Base-by-base conservation (phyloP, 2,113 vertebrate species). In the Varanus salvator region DNA sequence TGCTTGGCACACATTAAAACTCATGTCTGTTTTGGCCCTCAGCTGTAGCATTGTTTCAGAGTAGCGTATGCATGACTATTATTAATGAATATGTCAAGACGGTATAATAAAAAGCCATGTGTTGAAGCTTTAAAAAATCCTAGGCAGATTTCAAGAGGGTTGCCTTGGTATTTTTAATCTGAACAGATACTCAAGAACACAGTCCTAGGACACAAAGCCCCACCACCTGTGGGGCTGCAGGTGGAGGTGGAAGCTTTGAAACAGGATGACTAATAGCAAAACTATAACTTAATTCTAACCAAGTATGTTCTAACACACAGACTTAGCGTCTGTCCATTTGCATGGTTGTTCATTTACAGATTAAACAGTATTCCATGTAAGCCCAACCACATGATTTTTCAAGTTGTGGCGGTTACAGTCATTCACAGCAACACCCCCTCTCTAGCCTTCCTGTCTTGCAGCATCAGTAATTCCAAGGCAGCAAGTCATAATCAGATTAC, bases 61-160 rank as follows among this genome's bases (percentile, higher is more conserved):
- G 14, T 50, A 80, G 50, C 9, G 21, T n/a, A 60, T 19, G 52
- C 14, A 81, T 81, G 57, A 81, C 52, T 6, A 31, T 1, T 8
- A 21, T 7, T 57, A 8, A 60, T 38, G 80, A 82, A 64, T 64
- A 38, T 21, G 31, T 50, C 9, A 31, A 80, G 31, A 17, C 89
- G 21, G 66, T 14, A 8, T 38, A 19, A 25, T 75, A 66, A 29
- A 87, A 88, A 83, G 27, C 8, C 66, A 27, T 29, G 0, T 6
- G 66, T 52, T 54, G 54, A 64, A 38, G 11, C 6, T 54, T 44
- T 44, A 44, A 9, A 68, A 44, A 64, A 31, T 0, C n/a, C 90
- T 66, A 8, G 31, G 5, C 9, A 0, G 0, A 0, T 84, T 82
- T 29, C 75, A 23, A 29, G 27, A 31, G 4, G 0, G 3, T 9